Base-by-base conservation (phyloP, 2,113 vertebrate species). In the Girardinichthys multiradiatus region DNA sequence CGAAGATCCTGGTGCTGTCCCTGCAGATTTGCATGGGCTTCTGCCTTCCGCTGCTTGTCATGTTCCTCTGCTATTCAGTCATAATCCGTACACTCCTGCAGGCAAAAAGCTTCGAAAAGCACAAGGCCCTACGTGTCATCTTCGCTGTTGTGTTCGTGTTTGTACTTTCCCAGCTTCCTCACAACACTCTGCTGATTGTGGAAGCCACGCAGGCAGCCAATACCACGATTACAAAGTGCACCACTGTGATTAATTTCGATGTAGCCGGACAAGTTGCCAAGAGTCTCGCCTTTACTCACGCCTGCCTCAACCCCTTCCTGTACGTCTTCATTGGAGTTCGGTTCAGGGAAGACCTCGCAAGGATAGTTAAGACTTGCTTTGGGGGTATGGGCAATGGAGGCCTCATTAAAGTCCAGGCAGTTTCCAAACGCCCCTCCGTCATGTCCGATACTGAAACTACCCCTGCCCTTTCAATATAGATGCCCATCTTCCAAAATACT, bases 301-400 rank as follows among this genome's bases (percentile, higher is more conserved):
- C 96, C 64, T 98, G 97, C 89, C 91, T 97, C 62, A 98, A 98
- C 86, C 97, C 97, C 0, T 85, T 97, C 69, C 89, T 98, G 72
- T 98, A 97, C 0, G 96, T 95, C 31, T 98, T 98, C 29, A 93
- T 96, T 1, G 97, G 97, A 0, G 93, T 96, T 45, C 90, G 95
- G 2, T 97, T 97, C 93, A 92, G 95, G 54, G 88, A 70, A 24
- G 96, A 95, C 0, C 93, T 98, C 4, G 2, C 94, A 42, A 92
- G 83, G 74, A 88, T 95, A 4, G 17, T 93, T 71, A 92, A 37
- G 77, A 83, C 68, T 57, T 33, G 90, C 28, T 14, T 67, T 2
- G 64, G 80, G 58, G 2, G 69, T 75, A 2, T 92, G 84, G 80
- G 86, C 64, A 89, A 84, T 62, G 84, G 79, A 19, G 90, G 90